These are phyloP conservation scores for Thripadectes ignobilis DNA, from an alignment of 2,797 vertebrate species.

Conservation along the genomic window DNA sequence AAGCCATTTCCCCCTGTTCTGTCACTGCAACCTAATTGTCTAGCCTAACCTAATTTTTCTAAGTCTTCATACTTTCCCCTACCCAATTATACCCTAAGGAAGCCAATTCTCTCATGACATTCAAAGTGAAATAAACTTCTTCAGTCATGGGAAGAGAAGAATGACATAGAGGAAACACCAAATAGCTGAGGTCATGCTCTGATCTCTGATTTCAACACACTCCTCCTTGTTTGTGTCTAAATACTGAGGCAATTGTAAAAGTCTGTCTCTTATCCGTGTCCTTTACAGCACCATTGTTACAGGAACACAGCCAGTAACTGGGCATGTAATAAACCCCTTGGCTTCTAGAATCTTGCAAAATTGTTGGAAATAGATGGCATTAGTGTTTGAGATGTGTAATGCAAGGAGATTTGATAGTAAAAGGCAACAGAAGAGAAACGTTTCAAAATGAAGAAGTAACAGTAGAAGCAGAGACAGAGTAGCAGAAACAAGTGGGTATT, in stretches of 20 bases:
- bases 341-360: not conserved
- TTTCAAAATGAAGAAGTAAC: not conserved
- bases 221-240: not conserved
- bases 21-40: not conserved
- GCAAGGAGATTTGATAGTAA: not conserved
- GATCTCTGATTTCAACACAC: not conserved
- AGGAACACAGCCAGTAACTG: not conserved
- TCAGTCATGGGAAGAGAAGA: not conserved
- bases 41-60: not conserved
- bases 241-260: not conserved
- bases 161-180: not conserved
- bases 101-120: not conserved
- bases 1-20: not conserved
- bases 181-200: not conserved
- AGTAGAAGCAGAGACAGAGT: not conserved
- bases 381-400: not conserved
- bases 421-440: not conserved
- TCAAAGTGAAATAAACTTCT: not conserved
- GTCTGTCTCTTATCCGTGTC: not conserved
- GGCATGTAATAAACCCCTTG: not conserved
- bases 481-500: not conserved
- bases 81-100: not conserved
- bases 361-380: not conserved
- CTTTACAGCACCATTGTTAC: fast-evolving
- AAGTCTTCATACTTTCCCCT: not conserved